Evolutionary conservation across 2,888 invertebrate genomes (phyloP).

Genomic region (Drosophila neonasuta): DNA sequence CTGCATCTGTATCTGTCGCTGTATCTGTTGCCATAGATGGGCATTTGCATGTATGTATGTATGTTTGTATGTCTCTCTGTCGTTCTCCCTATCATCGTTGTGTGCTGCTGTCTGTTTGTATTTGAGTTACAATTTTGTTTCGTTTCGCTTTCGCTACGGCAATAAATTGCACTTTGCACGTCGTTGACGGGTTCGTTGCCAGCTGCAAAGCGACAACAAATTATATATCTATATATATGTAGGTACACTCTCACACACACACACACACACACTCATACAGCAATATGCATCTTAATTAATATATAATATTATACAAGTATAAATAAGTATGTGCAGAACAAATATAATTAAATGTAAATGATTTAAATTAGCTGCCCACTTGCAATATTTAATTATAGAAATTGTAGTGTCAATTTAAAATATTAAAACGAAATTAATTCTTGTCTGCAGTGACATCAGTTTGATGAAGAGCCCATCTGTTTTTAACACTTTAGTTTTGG

Average conservation of each 20-base stretch:
- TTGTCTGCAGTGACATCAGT: neutral
- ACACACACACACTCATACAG: slow-evolving; percentile 17
- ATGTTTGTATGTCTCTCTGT: too few relatives aligned
- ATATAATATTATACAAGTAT: neutral
- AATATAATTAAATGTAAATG: slow-evolving; percentile 10
- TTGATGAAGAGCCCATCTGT: too few relatives aligned
- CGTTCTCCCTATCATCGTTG: slow-evolving; percentile 5
- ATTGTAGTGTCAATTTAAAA: slow-evolving; percentile 3
- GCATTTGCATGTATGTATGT: slow-evolving; percentile 65
- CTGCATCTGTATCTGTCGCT: slow-evolving; percentile 24
- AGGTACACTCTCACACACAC: too few relatives aligned
- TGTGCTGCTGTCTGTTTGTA: slow-evolving; percentile 39
- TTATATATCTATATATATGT: slow-evolving; percentile 6
- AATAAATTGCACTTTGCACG: slow-evolving; percentile 76
- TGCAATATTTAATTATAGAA: neutral
- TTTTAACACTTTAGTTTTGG: too few relatives aligned
- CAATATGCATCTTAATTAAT: slow-evolving; percentile 10
- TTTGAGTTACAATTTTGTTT: slow-evolving; percentile 76
- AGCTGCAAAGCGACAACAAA: slow-evolving; percentile 55
- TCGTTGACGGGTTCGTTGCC: slow-evolving; percentile 72
- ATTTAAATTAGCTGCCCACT: slow-evolving; percentile 4
- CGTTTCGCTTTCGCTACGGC: slow-evolving; percentile 66
- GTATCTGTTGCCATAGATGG: slow-evolving; percentile 50
- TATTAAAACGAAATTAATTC: neutral
- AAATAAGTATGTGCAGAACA: slow-evolving; percentile 4